Conservation (phyloP, 2,113 vertebrate genomes). For the Apaloderma vittatum region DNA sequence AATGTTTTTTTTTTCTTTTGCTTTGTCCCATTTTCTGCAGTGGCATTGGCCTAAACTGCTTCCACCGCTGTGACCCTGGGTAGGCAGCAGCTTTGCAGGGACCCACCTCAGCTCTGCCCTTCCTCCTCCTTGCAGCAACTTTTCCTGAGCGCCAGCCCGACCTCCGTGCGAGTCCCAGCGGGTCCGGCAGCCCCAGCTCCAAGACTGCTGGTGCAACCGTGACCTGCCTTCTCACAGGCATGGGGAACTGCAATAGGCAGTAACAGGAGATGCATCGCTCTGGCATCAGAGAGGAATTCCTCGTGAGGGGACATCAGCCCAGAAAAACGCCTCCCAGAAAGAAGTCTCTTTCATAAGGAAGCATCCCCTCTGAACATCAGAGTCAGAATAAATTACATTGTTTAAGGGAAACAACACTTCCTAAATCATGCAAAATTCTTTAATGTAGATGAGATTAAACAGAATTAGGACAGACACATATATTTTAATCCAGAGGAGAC, state of each 20-base stretch:
- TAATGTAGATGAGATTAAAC: not conserved
- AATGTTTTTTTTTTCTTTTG: not conserved
- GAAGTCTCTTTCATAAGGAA: not conserved
- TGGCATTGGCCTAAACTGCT: not conserved
- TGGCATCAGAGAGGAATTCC: not conserved
- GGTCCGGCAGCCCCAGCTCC: not conserved
- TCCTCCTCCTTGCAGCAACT: not conserved
- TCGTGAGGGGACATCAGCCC: not conserved
- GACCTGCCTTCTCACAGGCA: not conserved
- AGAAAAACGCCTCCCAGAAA: not conserved
- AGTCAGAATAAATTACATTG: slow-evolving; percentile 4
- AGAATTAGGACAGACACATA: not conserved
- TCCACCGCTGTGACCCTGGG: fast-evolving
- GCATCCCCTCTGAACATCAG: not conserved
- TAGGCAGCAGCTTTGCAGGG: not conserved
- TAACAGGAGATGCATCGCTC: not conserved
- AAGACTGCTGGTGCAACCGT: not conserved
- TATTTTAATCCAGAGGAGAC: not conserved
- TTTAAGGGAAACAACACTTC: not conserved
- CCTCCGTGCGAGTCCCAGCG: fast-evolving
- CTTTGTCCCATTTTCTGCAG: not conserved
- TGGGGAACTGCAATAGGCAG: fast-evolving
- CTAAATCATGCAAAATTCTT: not conserved
- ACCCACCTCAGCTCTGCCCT: not conserved
- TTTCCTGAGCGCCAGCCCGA: fast-evolving